Conservation (phyloP, 2,113 vertebrate species). For the Panurus biarmicus region DNA sequence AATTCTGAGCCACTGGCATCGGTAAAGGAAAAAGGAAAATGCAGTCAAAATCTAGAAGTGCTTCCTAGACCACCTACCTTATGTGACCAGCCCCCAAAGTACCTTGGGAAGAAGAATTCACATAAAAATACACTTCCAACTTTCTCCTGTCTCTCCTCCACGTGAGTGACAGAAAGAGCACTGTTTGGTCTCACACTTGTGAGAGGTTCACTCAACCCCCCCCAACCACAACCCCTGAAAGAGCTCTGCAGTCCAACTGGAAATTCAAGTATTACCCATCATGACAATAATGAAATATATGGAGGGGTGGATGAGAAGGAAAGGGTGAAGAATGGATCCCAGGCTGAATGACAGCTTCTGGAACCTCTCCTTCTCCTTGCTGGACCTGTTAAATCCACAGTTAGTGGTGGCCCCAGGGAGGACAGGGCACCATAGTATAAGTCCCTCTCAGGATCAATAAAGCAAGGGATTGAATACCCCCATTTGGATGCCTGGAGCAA, state of each 20-base stretch:
- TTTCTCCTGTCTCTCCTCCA: not conserved
- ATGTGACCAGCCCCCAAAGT: not conserved
- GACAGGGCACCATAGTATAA: conserved; percentile 17
- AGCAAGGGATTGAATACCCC: conserved; percentile 22
- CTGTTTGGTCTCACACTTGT: not conserved
- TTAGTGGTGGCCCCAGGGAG: conserved; percentile 14
- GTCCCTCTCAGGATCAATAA: conserved; percentile 55
- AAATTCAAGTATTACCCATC: not conserved
- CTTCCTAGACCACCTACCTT: not conserved
- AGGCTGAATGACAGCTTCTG: not conserved
- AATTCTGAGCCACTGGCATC: not conserved
- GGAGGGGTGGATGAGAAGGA: not conserved
- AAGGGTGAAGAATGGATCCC: not conserved
- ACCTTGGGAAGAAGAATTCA: not conserved
- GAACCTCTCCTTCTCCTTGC: conserved; percentile 7
- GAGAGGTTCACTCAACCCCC: not conserved
- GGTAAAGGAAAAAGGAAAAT: not conserved
- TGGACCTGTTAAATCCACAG: conserved; percentile 42
- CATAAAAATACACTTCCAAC: not conserved
- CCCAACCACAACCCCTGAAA: not conserved
- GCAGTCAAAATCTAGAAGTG: not conserved
- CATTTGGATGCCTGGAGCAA: conserved; percentile 44
- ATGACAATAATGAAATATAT: not conserved
- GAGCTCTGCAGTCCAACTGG: not conserved
- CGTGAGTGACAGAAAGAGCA: not conserved